Evolutionary conservation across 23 tunicate genomes (phyloP).

Genomic region (Trididemnum nubilum): DNA sequence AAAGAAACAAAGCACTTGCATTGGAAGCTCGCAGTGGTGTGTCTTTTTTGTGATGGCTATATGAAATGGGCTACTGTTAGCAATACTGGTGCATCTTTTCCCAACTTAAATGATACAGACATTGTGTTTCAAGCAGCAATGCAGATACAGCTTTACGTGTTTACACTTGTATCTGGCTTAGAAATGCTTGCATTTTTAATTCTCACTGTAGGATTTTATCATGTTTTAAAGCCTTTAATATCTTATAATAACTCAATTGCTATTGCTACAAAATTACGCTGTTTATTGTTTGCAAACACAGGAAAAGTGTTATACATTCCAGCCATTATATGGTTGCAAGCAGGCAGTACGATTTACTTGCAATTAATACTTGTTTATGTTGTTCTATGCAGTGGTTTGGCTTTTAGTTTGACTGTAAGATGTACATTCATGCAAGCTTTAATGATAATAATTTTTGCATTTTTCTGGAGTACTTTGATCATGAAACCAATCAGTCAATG

Average conservation of each 20-base stretch:
- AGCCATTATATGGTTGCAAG: slow-evolving; percentile 79
- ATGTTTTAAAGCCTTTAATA: neutral
- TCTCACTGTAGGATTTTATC: slow-evolving; percentile 16
- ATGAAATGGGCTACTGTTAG: slow-evolving; percentile 71
- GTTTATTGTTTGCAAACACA: slow-evolving; percentile 49
- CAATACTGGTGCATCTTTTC: neutral
- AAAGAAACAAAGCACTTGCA: slow-evolving; percentile 52
- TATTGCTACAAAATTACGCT: neutral
- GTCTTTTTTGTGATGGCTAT: slow-evolving; percentile 89
- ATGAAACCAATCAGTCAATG: slow-evolving; percentile 28
- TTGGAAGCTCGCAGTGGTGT: slow-evolving; percentile 72
- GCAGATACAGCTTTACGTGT: slow-evolving; percentile 70
- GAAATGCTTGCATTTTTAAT: slow-evolving; percentile 45
- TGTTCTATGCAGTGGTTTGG: slow-evolving; percentile 53
- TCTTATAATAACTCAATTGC: neutral
- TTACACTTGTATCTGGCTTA: slow-evolving; percentile 54
- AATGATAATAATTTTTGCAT: neutral
- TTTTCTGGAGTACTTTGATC: slow-evolving; percentile 3
- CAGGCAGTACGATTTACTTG: slow-evolving; percentile 39
- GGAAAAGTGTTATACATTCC: slow-evolving; percentile 79
- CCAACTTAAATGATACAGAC: slow-evolving; percentile 31
- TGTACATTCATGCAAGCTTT: slow-evolving; percentile 35
- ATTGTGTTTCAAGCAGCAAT: slow-evolving; percentile 77
- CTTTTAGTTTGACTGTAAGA: slow-evolving; percentile 46
- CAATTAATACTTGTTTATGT: slow-evolving; percentile 50